Conservation (phyloP, 2,797 vertebrate genomes). For the Etheostoma perlongum region DNA sequence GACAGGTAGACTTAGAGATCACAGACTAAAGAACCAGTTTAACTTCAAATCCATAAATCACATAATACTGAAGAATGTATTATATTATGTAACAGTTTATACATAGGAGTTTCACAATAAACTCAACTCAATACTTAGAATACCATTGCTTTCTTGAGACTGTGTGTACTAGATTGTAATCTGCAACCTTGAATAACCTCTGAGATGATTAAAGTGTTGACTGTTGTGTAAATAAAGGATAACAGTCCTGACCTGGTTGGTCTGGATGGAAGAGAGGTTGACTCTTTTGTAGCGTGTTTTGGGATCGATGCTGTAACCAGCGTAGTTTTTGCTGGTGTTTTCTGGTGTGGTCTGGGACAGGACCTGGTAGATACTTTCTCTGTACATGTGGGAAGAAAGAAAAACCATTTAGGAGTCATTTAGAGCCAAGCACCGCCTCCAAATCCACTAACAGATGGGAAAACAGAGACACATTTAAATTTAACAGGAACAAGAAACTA, state of each 20-base stretch:
- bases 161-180: neutral
- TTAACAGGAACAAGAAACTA: neutral
- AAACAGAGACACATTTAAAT: neutral
- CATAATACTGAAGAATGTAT: too few species aligned
- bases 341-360: conserved; percentile 95
- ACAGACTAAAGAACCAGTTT: neutral
- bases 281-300: conserved; percentile 91
- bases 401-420: neutral
- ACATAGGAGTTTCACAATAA: too few species aligned
- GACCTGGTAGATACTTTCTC: conserved; percentile 93
- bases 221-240: conserved; percentile 42
- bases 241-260: conserved; percentile 86
- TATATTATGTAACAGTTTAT: too few species aligned
- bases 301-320: conserved; percentile 90
- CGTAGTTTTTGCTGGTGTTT: conserved; percentile 92
- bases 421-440: neutral
- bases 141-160: too few species aligned
- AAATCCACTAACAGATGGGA: neutral
- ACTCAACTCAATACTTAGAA: too few species aligned
- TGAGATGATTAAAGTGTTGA: neutral
- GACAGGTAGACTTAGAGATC: neutral
- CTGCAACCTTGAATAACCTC: conserved; percentile 8
- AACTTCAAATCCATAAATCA: too few species aligned
- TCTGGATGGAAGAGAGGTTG: conserved; percentile 88
- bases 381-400: conserved; percentile 57